Conservation (phyloP, 2,113 vertebrate species). For the Cryptoleucopteryx plumbea region DNA sequence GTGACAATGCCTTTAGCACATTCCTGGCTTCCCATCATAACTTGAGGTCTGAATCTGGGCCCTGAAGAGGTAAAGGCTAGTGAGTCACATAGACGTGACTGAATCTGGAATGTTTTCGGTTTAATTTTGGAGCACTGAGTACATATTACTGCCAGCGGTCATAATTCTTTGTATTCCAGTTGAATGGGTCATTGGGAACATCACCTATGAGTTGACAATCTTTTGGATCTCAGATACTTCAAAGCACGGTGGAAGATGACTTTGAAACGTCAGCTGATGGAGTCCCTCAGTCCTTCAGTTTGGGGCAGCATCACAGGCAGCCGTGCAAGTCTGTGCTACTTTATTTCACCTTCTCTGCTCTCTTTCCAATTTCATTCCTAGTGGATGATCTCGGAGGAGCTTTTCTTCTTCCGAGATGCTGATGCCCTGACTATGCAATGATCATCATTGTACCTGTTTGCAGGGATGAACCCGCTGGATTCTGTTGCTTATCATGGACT, state of each 20-base stretch:
- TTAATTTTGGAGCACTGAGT: not conserved
- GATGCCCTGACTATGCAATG: not conserved
- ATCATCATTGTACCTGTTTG: not conserved
- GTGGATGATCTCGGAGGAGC: not conserved
- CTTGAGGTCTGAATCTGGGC: not conserved
- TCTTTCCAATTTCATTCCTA: not conserved
- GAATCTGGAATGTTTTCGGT: not conserved
- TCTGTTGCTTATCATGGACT: not conserved
- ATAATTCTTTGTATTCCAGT: constrained; percentile 14
- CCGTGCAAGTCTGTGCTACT: not conserved
- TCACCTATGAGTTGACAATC: not conserved
- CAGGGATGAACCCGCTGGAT: not conserved
- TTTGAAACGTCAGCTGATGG: not conserved
- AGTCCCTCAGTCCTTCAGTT: not conserved
- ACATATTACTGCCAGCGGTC: not conserved
- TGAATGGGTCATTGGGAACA: not conserved
- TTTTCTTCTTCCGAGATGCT: not conserved
- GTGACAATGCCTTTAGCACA: not conserved
- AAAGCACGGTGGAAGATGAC: not conserved
- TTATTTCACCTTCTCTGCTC: not conserved
- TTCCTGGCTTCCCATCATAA: not conserved
- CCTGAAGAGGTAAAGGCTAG: not conserved
- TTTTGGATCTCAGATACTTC: not conserved
- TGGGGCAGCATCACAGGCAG: not conserved
- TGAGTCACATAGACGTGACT: not conserved